A percentile compares a stretch with the other conserved stretches of the same genome.
Evolutionary conservation across 2,888 invertebrate genomes (phyloP).

Genomic region (Heliconius aoede): DNA sequence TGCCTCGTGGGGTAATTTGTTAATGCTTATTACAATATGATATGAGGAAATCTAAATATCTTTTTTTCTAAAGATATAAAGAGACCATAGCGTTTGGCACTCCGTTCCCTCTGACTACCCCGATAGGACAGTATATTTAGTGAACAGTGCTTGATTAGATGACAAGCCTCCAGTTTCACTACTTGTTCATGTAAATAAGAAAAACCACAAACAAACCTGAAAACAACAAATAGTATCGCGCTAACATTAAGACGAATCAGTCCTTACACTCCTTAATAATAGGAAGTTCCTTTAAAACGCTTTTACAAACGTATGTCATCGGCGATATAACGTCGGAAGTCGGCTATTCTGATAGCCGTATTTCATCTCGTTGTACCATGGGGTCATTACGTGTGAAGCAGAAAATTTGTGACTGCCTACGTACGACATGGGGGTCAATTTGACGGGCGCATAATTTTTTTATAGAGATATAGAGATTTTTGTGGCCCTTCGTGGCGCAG

Average conservation of each 20-base stretch:
- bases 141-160: too few species aligned
- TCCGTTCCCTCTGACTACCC: too few species aligned
- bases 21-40: neutral
- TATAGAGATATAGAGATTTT: too few species aligned
- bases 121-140: too few species aligned
- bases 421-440: slow-evolving; percentile 20
- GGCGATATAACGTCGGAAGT: slow-evolving; percentile 51
- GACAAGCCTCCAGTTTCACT: too few species aligned
- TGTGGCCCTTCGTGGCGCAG: too few species aligned
- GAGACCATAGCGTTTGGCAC: too few species aligned
- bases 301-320: slow-evolving; percentile 4
- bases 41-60: too few species aligned
- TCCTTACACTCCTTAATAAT: slow-evolving; percentile 1
- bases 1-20: neutral
- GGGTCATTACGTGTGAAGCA: slow-evolving; percentile 36
- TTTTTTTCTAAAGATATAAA: too few species aligned
- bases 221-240: neutral
- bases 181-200: neutral
- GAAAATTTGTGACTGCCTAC: slow-evolving; percentile 11
- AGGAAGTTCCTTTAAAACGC: slow-evolving; percentile 6
- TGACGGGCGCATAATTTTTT: neutral
- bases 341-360: slow-evolving; percentile 52
- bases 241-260: neutral
- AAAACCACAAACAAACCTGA: neutral
- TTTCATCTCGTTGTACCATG: slow-evolving; percentile 41